Evolutionary conservation across 2,797 vertebrate genomes (phyloP), one percentile per base, ranked within the genome.

Genomic region (Bradypodion pumilum): DNA sequence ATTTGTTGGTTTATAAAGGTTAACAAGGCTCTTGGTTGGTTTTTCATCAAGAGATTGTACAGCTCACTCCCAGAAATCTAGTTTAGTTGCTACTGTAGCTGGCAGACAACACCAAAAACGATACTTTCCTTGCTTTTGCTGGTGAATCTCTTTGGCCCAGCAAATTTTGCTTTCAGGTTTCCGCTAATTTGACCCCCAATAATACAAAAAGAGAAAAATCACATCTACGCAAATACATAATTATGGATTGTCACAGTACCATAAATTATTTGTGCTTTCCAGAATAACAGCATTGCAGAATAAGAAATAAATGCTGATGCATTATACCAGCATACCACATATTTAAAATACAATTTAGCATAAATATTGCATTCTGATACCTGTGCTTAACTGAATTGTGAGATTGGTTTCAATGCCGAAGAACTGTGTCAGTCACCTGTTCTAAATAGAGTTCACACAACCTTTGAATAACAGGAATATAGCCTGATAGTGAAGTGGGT

Each of bases 31-130:
- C 37, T 37, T 37, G 37, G 37, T 37, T 37, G 37, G 37, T 37
- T 37, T 37, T 49, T 46, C 13, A 49, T 46, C 46, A 49, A 49
- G 13, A 13, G 46, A 49, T 49, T 49, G 46, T 13, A 49, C 46
- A 49, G 46, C 46, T 49, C 49, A 49, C 49, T 46, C 46, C 49
- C 49, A 46, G 46, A 49, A 49, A 49, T 49, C 46, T 8, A 49
- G 10, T 10, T 9, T 7, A 49, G 46, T 49, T 49, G 49, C 46
- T 49, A 8, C 32, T 81, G 77, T 72, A 85, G 78, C 83, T 80
- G 77, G 16, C 15, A 80, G 89, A 32, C 40, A 76, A 78, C 75
- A 2, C 78, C 32, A 60, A 85, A 0, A 40, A n/a, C 69, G 69
- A 27, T 60, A 16, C 63, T 40, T 49, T 37, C 12, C 4, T 37